Percentiles rank a stretch among this genome's conserved stretches.
Evolutionary conservation across 1,140 invertebrate species (phyloP).

Genomic region (Scaptomyza graminum): DNA sequence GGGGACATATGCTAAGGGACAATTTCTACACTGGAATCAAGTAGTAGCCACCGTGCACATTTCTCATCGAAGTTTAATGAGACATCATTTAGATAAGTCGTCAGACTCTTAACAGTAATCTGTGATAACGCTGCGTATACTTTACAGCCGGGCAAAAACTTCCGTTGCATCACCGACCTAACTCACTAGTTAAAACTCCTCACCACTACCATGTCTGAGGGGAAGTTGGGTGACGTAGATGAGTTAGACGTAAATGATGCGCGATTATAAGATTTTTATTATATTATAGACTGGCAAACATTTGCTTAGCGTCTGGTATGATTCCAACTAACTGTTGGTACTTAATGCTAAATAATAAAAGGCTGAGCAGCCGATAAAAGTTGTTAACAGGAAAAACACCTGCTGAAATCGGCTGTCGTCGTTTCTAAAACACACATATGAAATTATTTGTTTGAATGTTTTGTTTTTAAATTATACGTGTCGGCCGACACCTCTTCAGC

Average conservation of each 20-base stretch:
- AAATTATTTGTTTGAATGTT: conserved; percentile 48
- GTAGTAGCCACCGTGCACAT: not conserved
- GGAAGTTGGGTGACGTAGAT: not conserved
- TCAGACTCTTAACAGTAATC: conserved; percentile 8
- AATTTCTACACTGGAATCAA: not conserved
- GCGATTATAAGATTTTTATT: conserved; percentile 47
- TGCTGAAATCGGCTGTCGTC: conserved; percentile 29
- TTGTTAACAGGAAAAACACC: conserved; percentile 58
- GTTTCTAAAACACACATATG: conserved; percentile 27
- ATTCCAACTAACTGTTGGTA: conserved; percentile 61
- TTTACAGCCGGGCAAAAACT: conserved; percentile 43
- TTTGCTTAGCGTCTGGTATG: conserved; percentile 59
- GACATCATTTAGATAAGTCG: conserved; percentile 38
- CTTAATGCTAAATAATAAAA: conserved; percentile 39
- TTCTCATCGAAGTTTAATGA: conserved; percentile 45
- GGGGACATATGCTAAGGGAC: conserved; percentile 10
- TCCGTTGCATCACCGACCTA: conserved; percentile 17
- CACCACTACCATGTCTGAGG: not conserved
- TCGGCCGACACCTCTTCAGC: conserved; percentile 19
- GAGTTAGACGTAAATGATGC: conserved; percentile 18
- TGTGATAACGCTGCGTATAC: conserved; percentile 32
- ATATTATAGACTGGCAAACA: conserved; percentile 61
- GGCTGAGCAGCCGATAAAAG: conserved; percentile 21
- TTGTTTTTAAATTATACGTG: conserved; percentile 27
- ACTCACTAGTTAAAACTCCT: not conserved